Percentiles rank a stretch among this genome's conserved stretches.
phyloP scores from a whole-genome alignment of 2,113 vertebrate species.

The Heterochromis multidens region DNA sequence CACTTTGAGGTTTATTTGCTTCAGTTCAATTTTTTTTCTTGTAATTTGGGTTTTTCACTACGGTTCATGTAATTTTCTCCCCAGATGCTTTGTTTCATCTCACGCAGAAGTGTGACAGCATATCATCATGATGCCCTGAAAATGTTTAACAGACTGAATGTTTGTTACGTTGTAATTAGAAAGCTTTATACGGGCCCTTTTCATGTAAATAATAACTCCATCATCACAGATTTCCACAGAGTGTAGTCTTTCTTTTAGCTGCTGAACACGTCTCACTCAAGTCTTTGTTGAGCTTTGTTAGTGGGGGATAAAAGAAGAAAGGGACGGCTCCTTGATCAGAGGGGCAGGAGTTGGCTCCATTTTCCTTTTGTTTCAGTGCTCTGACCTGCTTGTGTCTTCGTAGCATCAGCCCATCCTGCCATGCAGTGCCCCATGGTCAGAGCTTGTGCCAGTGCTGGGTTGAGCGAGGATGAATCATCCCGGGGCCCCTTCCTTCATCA shows the following conservation, averaged over 20 bases:
- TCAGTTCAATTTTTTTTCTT: background rate
- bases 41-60: background rate
- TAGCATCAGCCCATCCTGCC: constrained; percentile 35
- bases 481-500: constrained; percentile 26
- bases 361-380: constrained; percentile 46
- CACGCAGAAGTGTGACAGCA: too few species aligned
- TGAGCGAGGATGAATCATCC: background rate
- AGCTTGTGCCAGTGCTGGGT: constrained; percentile 36
- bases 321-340: constrained; percentile 35
- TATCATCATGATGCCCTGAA: background rate
- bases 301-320: constrained; percentile 30
- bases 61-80: background rate
- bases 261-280: background rate
- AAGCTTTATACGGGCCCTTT: background rate
- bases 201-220: background rate
- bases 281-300: constrained; percentile 26
- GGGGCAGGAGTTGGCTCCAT: constrained; percentile 37
- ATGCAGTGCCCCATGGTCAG: constrained; percentile 44
- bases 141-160: background rate
- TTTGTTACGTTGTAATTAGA: background rate
- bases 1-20: background rate
- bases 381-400: constrained; percentile 33
- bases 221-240: background rate
- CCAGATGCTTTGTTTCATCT: background rate
- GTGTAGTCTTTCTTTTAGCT: background rate